Evolutionary conservation across 2,888 invertebrate species (phyloP).

Genomic region (Mantis religiosa): DNA sequence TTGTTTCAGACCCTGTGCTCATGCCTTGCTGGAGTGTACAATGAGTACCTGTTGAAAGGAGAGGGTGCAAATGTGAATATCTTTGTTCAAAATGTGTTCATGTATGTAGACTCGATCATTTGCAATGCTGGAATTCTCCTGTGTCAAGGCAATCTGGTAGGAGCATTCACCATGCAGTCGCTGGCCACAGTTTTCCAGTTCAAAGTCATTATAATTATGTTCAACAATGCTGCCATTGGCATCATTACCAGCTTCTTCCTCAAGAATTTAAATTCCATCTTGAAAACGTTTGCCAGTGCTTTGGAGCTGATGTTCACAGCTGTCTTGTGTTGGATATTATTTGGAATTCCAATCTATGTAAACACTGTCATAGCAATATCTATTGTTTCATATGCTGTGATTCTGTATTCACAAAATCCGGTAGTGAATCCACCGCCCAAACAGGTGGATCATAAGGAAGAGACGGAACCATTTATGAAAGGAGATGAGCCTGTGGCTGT

Average conservation of each 20-base stretch:
- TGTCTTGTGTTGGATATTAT: conserved; percentile 77
- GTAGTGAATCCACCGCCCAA: conserved; percentile 46
- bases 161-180: conserved; percentile 56
- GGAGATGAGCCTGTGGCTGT: background rate
- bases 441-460: background rate
- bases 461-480: background rate
- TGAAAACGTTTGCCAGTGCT: conserved; percentile 94
- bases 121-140: conserved; percentile 76
- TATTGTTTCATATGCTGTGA: conserved; percentile 77
- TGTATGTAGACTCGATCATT: conserved; percentile 92
- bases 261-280: conserved; percentile 86
- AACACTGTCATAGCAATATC: conserved; percentile 78
- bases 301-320: conserved; percentile 88
- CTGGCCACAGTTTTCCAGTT: conserved; percentile 57
- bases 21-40: conserved; percentile 92
- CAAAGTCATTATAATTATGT: conserved; percentile 73
- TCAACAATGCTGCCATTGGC: conserved; percentile 87
- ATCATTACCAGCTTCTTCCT: conserved; percentile 92
- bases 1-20: conserved; percentile 83
- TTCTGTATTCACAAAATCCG: conserved; percentile 86
- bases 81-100: conserved; percentile 89
- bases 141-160: conserved; percentile 59
- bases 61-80: conserved; percentile 80
- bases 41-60: conserved; percentile 87
- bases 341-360: conserved; percentile 76